Evolutionary conservation across 2,888 invertebrate species (phyloP).

Genomic region (Philonicus albiceps): DNA sequence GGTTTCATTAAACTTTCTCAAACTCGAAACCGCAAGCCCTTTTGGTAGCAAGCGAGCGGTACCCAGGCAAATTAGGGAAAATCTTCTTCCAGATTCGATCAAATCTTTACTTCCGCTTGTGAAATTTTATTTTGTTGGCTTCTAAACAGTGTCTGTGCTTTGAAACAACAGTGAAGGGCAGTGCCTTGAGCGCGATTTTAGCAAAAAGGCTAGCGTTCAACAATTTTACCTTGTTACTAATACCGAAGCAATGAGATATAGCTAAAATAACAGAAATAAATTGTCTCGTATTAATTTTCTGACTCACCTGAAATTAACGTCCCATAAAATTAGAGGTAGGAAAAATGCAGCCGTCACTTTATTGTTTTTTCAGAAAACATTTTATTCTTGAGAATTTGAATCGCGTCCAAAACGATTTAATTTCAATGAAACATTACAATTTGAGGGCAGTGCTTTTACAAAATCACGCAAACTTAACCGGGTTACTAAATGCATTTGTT

Average conservation of each 20-base stretch:
- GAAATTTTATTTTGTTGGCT: not conserved
- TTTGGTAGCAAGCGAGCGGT: not conserved
- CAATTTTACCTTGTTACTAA: not conserved
- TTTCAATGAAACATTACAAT: not conserved
- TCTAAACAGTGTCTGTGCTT: not conserved
- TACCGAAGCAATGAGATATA: not conserved
- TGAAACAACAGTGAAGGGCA: not conserved
- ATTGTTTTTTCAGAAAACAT: not conserved
- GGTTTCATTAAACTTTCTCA: slow-evolving; percentile 36
- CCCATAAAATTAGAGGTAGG: not conserved
- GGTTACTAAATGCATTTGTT: not conserved
- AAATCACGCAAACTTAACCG: not conserved
- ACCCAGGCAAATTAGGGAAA: not conserved
- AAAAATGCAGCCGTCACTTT: not conserved
- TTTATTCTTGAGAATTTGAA: not conserved
- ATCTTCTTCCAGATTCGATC: slow-evolving; percentile 7
- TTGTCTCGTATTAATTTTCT: not conserved
- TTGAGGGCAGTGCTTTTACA: not conserved
- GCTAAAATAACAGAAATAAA: slow-evolving; percentile 16
- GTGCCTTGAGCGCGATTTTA: not conserved
- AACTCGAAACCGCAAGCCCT: slow-evolving; percentile 13
- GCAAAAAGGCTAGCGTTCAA: not conserved
- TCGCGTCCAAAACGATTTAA: not conserved
- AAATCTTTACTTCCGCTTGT: not conserved
- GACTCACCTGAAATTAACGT: slow-evolving; percentile 27